These are phyloP conservation scores for Xenotilapia longispinis DNA, from an alignment of 2,113 vertebrate species.

Conservation along the genomic window DNA sequence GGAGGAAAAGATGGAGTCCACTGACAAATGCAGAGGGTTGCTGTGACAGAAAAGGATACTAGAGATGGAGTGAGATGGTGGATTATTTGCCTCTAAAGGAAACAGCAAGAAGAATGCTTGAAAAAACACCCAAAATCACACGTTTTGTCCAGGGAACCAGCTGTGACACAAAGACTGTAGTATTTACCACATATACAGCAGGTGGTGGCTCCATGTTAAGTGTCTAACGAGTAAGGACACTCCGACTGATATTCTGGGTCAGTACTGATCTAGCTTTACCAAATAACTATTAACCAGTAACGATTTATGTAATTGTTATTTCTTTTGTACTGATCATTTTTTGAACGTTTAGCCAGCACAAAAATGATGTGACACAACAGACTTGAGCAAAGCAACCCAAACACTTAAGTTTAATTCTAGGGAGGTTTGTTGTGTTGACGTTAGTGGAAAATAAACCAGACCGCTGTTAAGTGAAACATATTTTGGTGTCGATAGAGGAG, in stretches of 20 bases:
- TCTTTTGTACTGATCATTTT: background rate
- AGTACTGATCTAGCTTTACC: background rate
- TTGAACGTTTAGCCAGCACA: background rate
- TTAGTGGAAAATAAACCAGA: background rate
- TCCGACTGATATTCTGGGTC: background rate
- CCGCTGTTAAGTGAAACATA: background rate
- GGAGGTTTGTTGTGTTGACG: background rate
- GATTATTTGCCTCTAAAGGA: background rate
- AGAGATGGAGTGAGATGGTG: background rate
- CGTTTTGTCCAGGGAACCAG: background rate
- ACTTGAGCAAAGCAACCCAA: background rate
- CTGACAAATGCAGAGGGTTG: background rate
- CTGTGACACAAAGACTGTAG: background rate
- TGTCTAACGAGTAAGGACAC: background rate
- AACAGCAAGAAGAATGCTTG: background rate
- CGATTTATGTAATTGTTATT: background rate
- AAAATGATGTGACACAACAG: background rate
- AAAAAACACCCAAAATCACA: background rate
- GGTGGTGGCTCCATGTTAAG: background rate
- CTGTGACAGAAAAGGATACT: background rate
- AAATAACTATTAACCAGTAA: background rate
- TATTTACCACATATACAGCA: background rate
- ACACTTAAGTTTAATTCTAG: background rate
- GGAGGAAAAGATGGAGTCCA: background rate
- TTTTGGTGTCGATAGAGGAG: background rate